These are phyloP conservation scores for Remorina albescens DNA, from an alignment of 2,797 vertebrate species.

Conservation along the genomic window DNA sequence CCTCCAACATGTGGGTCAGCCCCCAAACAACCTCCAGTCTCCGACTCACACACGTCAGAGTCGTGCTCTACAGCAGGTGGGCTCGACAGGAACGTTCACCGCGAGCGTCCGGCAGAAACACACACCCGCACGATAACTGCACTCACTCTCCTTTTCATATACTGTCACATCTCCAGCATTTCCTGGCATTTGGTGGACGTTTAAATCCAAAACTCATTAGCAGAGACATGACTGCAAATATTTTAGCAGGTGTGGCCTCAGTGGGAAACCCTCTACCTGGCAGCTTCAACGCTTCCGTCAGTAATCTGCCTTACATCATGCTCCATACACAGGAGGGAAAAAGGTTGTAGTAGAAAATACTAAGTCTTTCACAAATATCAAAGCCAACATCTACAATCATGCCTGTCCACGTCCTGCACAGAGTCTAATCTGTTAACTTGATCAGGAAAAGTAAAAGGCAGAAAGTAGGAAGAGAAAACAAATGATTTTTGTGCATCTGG, in stretches of 20 bases:
- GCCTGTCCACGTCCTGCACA: not conserved
- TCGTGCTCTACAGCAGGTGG: constrained; percentile 67
- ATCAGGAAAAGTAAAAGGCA: constrained; percentile 36
- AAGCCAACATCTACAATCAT: constrained; percentile 2
- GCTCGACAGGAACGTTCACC: constrained; percentile 42
- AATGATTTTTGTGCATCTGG: constrained; percentile 71
- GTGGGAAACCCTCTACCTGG: constrained; percentile 32
- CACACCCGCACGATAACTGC: constrained; percentile 28
- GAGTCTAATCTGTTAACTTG: constrained; percentile 26
- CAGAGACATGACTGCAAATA: constrained; percentile 19
- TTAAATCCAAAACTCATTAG: constrained; percentile 45
- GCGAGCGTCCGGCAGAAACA: constrained; percentile 39
- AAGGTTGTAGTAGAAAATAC: not conserved
- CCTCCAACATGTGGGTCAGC: constrained; percentile 60
- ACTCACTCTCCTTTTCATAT: constrained; percentile 33
- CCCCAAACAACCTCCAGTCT: constrained; percentile 49
- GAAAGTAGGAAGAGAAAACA: constrained; percentile 45
- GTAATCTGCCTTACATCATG: constrained; percentile 29
- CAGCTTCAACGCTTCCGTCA: constrained; percentile 26
- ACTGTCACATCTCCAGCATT: constrained; percentile 14
- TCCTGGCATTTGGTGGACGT: constrained; percentile 19
- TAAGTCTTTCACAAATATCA: not conserved
- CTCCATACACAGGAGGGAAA: constrained; percentile 3
- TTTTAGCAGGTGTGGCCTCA: constrained; percentile 37
- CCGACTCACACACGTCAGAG: constrained; percentile 61